A percentile compares a stretch with the other conserved stretches of the same genome.
Evolutionary conservation across 2,888 invertebrate species (phyloP).

Genomic region (Glomeris marginata): DNA sequence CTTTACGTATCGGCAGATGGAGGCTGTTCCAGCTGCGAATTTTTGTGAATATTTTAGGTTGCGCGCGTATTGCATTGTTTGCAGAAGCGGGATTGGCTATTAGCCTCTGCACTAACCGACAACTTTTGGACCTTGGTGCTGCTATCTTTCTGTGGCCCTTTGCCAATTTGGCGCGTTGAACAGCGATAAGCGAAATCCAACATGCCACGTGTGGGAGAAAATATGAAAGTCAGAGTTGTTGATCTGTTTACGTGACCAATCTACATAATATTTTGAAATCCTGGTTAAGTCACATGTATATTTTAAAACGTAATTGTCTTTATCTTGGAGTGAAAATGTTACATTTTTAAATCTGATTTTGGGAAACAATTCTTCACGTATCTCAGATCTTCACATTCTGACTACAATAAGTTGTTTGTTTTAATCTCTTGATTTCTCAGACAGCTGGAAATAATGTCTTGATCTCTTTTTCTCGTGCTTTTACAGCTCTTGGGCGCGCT

Average conservation of each 20-base stretch:
- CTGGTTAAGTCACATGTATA: too few species aligned
- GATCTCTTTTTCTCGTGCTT: neutral
- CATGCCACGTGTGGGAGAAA: too few species aligned
- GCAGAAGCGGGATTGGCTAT: neutral
- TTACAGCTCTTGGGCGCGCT: slow-evolving; percentile 63
- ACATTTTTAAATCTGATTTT: too few species aligned
- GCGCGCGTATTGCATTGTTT: neutral
- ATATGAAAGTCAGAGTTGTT: too few species aligned
- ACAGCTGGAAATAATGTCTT: too few species aligned
- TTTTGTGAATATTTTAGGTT: neutral
- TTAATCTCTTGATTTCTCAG: neutral
- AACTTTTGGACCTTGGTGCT: neutral
- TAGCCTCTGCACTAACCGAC: neutral
- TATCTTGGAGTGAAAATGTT: too few species aligned
- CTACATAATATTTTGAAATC: too few species aligned
- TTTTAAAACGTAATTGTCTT: too few species aligned
- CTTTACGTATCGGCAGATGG: neutral
- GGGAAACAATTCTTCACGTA: too few species aligned
- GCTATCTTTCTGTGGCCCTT: neutral
- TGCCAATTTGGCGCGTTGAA: neutral
- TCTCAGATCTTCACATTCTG: too few species aligned
- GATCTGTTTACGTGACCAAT: too few species aligned
- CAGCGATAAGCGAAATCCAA: too few species aligned
- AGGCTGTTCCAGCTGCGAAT: neutral
- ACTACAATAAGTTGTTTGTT: neutral